Base-by-base conservation (phyloP, 2,113 vertebrate species). In the Anser cygnoides region DNA sequence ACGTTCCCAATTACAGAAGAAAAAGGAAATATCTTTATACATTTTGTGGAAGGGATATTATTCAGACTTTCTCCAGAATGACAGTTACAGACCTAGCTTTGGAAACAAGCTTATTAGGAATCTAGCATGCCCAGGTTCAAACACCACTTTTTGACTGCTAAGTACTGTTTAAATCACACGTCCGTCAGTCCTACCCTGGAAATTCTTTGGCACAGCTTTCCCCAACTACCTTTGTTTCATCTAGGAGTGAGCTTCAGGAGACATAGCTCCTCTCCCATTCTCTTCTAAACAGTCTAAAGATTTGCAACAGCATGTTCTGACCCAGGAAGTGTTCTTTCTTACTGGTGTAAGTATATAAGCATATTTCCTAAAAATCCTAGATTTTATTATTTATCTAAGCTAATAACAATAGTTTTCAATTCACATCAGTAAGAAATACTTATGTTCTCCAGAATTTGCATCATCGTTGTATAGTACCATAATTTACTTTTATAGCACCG, bases 111-210 rank as follows among this genome's bases (percentile, higher is more conserved):
- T 84, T 22, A 1, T 25, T 52, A 85, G 43, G 25, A 63, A 63
- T 13, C 52, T 55, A 55, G 31, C 26, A 71, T 70, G 28, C n/a
- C 39, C 46, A 54, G 11, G 3, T n/a, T 49, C 23, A 31, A 77
- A 39, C 2, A 1, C 13, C 3, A 62, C 33, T 1, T 1, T n/a
- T 66, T 17, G 23, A 28, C 54, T 37, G 13, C 41, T 11, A 49
- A 25, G 16, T 9, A 80, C 31, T 25, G 63, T 43, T 17, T 28
- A 62, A 84, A 55, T 21, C n/a, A 23, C 28, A 65, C 8, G 9
- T 10, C 16, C 6, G 39, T n/a, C 1, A 0, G 0, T 26, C 35
- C 63, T 57, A 25, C n/a, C 19, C 4, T 8, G 7, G 11, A 65
- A 44, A 5, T 21, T 28, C 50, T 14, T 43, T 1, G 1, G 25